Conservation (phyloP, 2,113 vertebrate genomes). For the Eidolon helvum region DNA sequence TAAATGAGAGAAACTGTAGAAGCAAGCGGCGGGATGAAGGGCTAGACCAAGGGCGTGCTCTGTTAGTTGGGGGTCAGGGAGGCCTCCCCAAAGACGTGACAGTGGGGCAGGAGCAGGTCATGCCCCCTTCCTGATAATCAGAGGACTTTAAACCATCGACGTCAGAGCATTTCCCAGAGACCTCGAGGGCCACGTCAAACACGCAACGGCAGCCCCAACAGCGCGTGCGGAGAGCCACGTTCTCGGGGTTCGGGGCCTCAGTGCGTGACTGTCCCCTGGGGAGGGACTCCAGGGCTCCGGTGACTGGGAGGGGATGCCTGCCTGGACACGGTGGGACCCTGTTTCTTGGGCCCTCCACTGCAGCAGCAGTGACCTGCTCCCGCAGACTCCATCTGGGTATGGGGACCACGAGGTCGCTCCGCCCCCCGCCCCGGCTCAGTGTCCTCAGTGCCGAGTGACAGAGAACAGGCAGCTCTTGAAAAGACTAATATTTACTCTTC, state of each 20-base stretch:
- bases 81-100: not conserved
- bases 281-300: not conserved
- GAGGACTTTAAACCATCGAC: not conserved
- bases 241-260: not conserved
- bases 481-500: constrained; percentile 78
- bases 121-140: not conserved
- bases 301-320: no score
- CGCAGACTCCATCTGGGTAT: not conserved
- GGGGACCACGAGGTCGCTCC: not conserved
- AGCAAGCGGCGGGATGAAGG: not conserved
- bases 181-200: not conserved
- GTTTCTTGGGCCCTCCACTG: not conserved
- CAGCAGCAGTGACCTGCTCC: not conserved
- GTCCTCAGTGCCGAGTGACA: constrained; percentile 44
- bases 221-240: not conserved
- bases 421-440: not conserved
- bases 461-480: constrained; percentile 68
- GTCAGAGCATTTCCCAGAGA: not conserved
- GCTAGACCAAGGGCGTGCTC: no score
- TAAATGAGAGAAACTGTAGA: not conserved
- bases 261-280: not conserved
- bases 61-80: not conserved
- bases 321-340: no score
- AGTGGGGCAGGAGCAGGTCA: not conserved
- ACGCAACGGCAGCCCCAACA: not conserved